Evolutionary conservation across 2,888 invertebrate species (phyloP).

Genomic region (Hypolimnas misippus): DNA sequence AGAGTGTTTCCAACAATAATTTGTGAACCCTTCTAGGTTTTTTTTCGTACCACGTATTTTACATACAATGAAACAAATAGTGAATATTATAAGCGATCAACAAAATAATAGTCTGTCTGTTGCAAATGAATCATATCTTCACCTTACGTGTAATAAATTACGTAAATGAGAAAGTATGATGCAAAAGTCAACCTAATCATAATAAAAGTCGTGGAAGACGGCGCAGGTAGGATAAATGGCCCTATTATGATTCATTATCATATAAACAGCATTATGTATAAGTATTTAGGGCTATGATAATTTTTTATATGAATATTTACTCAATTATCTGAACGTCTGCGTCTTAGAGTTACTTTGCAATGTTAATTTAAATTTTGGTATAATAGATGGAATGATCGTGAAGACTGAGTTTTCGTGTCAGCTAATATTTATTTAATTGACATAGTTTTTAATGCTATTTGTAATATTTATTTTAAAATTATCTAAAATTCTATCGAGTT

Average conservation of each 20-base stretch:
- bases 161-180: constrained; percentile 11
- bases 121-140: not conserved
- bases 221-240: constrained; percentile 11
- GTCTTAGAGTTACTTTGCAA: not conserved
- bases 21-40: too few relatives aligned
- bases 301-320: not conserved
- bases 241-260: constrained; percentile 12
- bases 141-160: constrained; percentile 5
- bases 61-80: too few relatives aligned
- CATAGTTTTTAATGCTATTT: too few relatives aligned
- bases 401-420: too few relatives aligned
- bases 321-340: not conserved
- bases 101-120: not conserved
- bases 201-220: constrained; percentile 20
- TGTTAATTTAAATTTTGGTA: not conserved
- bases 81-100: too few relatives aligned
- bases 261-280: constrained; percentile 4
- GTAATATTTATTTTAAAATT: too few relatives aligned
- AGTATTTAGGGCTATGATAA: not conserved
- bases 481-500: too few relatives aligned
- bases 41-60: too few relatives aligned
- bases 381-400: not conserved
- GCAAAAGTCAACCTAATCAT: constrained; percentile 14
- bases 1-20: too few relatives aligned
- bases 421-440: too few relatives aligned